Base-by-base conservation (phyloP, 2,888 invertebrate species). In the Clostera curtula region DNA sequence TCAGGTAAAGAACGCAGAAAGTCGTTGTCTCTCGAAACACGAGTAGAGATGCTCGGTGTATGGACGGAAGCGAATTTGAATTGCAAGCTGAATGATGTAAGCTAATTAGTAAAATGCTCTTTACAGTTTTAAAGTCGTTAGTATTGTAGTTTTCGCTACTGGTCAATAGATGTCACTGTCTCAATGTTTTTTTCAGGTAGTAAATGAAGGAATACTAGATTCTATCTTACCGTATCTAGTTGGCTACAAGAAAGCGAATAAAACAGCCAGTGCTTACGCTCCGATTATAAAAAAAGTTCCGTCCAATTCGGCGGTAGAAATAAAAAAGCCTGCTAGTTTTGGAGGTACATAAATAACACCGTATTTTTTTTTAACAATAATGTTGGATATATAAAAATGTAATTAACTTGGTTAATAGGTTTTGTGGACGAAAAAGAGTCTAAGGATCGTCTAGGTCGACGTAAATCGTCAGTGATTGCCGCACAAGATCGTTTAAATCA, bases 141-240 rank as follows among this genome's bases (percentile, higher is more conserved):
- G 5, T 7, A 5, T 15, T 7, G 16, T 4, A 0, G 3, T 21
- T 29, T 25, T 2, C 6, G 2, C 10, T 26, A 2, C 3, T 2
- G 4, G 3, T 2, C 13, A 53, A 75, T 72, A 63, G 73, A 60
- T 67, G 60, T 46, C 63, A 48, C 36, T 53, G 6, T 18, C 14
- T 11, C 4, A 14, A 12, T 10, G 24, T 26, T 29, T 0, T 16
- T 85, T 86, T 40, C 72, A 93, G 75, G 88, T 93, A 1, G 85
- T 95, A 36, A 90, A 91, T 24, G 94, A 94, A 74, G 94, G 94
- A 6, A 86, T 95, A 34, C 68, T 94, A 24, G 95, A 95, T 70
- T 93, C 93, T 0, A 90, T 95, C 30, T 67, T 94, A 24, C 92
- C 94, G 0, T 93, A 93, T 55, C 85, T 94, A 41, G 83, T 90